Evolutionary conservation across 2,888 invertebrate genomes (phyloP).

Genomic region (Frankliniella fusca): DNA sequence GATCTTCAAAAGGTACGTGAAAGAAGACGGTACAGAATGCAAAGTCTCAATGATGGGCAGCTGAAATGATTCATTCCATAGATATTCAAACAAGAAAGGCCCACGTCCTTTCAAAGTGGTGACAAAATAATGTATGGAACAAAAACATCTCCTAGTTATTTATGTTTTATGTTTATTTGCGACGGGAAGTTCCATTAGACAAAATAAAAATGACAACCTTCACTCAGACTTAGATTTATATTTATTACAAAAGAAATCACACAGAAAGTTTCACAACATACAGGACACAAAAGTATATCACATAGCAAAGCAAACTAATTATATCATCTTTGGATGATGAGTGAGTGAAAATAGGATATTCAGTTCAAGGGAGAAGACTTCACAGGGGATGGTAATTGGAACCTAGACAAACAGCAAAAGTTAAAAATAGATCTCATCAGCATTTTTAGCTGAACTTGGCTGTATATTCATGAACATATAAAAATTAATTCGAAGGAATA

Average conservation of each 20-base stretch:
- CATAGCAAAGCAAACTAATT: too few species aligned
- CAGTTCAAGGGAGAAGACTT: too few species aligned
- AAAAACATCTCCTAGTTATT: not conserved
- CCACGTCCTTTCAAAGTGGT: not conserved
- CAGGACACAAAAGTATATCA: too few species aligned
- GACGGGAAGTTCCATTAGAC: too few species aligned
- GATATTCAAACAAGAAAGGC: not conserved
- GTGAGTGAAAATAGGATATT: too few species aligned
- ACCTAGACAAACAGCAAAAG: not conserved
- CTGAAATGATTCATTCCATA: not conserved
- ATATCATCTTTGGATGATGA: too few species aligned
- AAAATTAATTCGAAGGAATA: too few species aligned
- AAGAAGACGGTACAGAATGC: not conserved
- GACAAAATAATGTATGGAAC: not conserved
- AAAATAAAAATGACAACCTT: too few species aligned
- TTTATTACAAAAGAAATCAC: too few species aligned
- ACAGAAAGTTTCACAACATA: too few species aligned
- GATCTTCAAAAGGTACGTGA: not conserved
- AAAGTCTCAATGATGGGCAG: not conserved
- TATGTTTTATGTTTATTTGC: not conserved
- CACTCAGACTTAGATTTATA: too few species aligned
- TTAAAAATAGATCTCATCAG: not conserved
- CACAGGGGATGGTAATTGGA: too few species aligned
- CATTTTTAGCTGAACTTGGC: not conserved
- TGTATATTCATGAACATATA: not conserved